Evolutionary conservation across 2,797 vertebrate species (phyloP).

Genomic region (Tokudaia muenninki): DNA sequence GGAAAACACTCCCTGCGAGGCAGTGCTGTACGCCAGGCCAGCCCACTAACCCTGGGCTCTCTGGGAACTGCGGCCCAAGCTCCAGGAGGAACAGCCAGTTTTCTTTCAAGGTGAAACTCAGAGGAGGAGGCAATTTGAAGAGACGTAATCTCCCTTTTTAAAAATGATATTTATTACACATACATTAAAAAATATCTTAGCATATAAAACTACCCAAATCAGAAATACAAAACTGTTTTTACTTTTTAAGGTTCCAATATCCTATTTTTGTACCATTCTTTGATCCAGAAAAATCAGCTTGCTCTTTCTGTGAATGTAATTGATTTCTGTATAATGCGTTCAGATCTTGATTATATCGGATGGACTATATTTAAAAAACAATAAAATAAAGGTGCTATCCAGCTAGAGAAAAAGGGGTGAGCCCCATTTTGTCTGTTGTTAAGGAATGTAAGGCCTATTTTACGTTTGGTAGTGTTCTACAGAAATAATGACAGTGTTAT

Average conservation of each 20-base stretch:
- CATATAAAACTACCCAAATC: constrained; percentile 12
- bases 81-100: background rate
- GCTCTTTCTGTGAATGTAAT: background rate
- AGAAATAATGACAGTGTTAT: constrained; percentile 28
- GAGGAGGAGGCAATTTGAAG: background rate
- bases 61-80: background rate
- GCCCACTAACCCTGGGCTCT: background rate
- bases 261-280: background rate
- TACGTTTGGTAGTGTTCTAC: constrained; percentile 7
- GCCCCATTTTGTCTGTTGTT: background rate
- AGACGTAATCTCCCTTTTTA: background rate
- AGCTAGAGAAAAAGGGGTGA: background rate
- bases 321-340: background rate
- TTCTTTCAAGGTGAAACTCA: background rate
- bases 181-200: background rate
- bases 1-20: background rate
- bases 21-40: background rate
- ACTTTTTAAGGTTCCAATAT: constrained; percentile 45
- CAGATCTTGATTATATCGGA: background rate
- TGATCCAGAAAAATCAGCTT: constrained; percentile 10
- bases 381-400: background rate
- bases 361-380: background rate
- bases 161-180: background rate
- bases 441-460: background rate
- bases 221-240: constrained; percentile 17